Conservation (phyloP, 1,140 invertebrate species). For the Achatina immaculata region DNA sequence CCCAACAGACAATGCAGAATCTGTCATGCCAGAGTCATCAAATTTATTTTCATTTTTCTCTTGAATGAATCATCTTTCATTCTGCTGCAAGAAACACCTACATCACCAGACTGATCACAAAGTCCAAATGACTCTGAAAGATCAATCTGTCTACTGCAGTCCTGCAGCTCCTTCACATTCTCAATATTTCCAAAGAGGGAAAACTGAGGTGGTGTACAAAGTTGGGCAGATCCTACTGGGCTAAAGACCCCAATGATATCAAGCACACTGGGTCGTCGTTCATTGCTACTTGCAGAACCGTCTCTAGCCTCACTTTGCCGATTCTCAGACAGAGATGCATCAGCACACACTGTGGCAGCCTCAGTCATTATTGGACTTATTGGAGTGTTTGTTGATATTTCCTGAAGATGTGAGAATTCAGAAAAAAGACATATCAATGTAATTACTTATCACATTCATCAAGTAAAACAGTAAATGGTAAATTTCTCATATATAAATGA, state of each 20-base stretch:
- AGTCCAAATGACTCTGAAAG: neutral
- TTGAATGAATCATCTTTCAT: neutral
- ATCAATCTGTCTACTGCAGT: neutral
- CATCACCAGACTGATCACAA: neutral
- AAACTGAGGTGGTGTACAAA: neutral
- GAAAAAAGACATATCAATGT: too few species aligned
- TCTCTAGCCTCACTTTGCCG: too few species aligned
- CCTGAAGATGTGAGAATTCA: neutral
- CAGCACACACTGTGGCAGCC: too few species aligned
- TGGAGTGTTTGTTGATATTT: neutral
- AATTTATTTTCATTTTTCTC: neutral
- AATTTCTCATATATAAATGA: too few species aligned
- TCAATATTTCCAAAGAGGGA: neutral
- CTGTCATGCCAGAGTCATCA: neutral
- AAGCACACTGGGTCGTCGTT: neutral
- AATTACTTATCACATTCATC: too few species aligned
- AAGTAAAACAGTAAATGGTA: too few species aligned
- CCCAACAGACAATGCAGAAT: neutral
- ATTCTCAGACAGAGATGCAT: too few species aligned
- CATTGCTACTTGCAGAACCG: neutral
- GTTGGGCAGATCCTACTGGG: neutral
- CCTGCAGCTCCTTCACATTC: neutral
- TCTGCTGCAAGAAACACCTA: neutral
- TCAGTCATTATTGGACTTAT: conserved; percentile 10
- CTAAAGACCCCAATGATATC: conserved; percentile 6